Evolutionary conservation across 1,140 invertebrate genomes (phyloP).

Genomic region (Drosophila suzukii): DNA sequence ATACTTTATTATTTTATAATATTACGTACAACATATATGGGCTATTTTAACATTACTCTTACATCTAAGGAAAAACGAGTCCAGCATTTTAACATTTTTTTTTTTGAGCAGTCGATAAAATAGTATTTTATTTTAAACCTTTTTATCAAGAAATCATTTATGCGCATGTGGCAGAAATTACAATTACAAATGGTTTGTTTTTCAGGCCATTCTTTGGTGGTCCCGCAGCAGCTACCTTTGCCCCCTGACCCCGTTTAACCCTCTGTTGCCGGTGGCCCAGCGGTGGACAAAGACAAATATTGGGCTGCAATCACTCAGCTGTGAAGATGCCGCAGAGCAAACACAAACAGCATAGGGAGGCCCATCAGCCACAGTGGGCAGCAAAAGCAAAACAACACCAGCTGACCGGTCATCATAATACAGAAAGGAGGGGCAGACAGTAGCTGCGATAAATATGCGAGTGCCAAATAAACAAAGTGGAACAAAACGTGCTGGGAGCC

Average conservation of each 20-base stretch:
- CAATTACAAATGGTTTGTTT: slow-evolving; percentile 48
- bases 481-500: slow-evolving; percentile 47
- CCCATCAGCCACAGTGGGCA: slow-evolving; percentile 43
- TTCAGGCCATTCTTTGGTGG: neutral
- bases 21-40: too few species aligned
- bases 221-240: neutral
- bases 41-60: too few species aligned
- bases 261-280: slow-evolving; percentile 20
- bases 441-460: slow-evolving; percentile 66
- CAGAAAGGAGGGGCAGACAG: slow-evolving; percentile 31
- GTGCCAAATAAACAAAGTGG: slow-evolving; percentile 41
- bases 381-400: slow-evolving; percentile 44
- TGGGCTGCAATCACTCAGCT: slow-evolving; percentile 73
- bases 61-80: too few species aligned
- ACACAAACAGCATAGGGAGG: slow-evolving; percentile 42
- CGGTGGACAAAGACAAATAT: slow-evolving; percentile 70
- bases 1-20: too few species aligned
- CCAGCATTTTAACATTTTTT: neutral
- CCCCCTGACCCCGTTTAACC: slow-evolving; percentile 25
- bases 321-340: slow-evolving; percentile 74
- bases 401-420: slow-evolving; percentile 35
- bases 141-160: slow-evolving; percentile 15
- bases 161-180: slow-evolving; percentile 48
- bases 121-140: neutral
- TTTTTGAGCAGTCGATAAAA: neutral